Evolutionary conservation across 2,113 vertebrate genomes (phyloP).

Genomic region (Phoxinus phoxinus): DNA sequence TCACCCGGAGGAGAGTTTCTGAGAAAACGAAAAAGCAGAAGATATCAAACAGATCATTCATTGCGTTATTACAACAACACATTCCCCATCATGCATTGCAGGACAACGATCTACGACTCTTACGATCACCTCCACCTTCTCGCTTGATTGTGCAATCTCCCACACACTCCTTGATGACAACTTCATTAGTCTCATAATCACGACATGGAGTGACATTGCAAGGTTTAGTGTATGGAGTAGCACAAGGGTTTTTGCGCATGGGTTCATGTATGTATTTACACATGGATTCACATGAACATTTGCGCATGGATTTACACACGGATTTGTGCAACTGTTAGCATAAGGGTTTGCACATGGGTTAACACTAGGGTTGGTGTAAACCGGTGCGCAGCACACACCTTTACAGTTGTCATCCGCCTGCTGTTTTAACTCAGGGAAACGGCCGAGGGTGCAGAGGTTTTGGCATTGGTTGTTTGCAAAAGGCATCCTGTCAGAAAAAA

Average conservation of each 20-base stretch:
- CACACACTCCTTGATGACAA: background rate
- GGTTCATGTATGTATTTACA: background rate
- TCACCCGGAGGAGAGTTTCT: slow-evolving; percentile 52
- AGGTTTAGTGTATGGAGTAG: background rate
- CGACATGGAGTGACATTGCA: background rate
- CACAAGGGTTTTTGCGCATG: background rate
- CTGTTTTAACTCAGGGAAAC: slow-evolving; percentile 30
- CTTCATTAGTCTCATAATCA: slow-evolving; percentile 2
- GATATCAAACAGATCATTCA: background rate
- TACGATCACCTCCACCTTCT: background rate
- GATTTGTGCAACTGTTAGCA: background rate
- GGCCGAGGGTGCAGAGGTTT: slow-evolving; percentile 35
- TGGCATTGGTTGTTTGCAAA: background rate
- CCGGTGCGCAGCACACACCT: background rate
- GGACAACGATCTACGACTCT: background rate
- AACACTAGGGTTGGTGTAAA: background rate
- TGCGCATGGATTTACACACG: background rate
- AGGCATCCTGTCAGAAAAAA: slow-evolving; percentile 65
- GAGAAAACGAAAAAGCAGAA: background rate
- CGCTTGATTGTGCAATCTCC: background rate
- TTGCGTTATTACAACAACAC: background rate
- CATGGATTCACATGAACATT: background rate
- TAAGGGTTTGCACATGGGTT: background rate
- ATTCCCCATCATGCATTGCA: background rate
- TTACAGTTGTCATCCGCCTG: background rate